Conservation (phyloP, 2,797 vertebrate species). For the Crocidura indochinensis region DNA sequence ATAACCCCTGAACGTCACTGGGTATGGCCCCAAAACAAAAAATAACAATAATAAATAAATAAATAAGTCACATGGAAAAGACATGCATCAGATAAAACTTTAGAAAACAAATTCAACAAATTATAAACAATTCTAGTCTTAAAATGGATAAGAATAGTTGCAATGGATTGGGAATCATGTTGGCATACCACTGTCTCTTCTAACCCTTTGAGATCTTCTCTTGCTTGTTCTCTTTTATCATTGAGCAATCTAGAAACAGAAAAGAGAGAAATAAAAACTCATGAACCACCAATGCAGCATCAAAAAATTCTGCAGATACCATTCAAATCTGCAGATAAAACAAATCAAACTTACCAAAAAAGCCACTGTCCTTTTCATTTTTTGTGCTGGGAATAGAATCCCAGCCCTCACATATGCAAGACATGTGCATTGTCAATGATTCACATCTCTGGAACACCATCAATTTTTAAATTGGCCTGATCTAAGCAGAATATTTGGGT, state of each 20-base stretch:
- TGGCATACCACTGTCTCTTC: conserved; percentile 97
- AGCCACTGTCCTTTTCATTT: neutral
- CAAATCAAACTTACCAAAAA: neutral
- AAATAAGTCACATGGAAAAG: neutral
- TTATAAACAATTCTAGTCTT: neutral
- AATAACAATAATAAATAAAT: too few relatives aligned
- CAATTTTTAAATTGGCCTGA: conserved; percentile 32
- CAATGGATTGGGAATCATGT: neutral
- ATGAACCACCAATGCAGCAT: neutral
- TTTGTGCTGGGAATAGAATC: too few relatives aligned
- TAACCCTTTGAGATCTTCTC: conserved; percentile 97
- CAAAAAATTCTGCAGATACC: neutral
- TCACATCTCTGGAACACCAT: too few relatives aligned
- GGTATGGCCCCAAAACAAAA: too few relatives aligned
- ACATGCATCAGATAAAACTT: neutral
- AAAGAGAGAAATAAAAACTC: neutral
- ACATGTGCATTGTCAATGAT: too few relatives aligned
- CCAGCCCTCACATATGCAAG: too few relatives aligned
- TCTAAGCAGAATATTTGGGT: neutral
- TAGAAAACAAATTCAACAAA: conserved; percentile 42
- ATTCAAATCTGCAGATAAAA: neutral
- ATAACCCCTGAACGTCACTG: too few relatives aligned
- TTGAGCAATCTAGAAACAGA: conserved; percentile 92
- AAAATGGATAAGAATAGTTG: neutral
- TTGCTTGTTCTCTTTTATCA: conserved; percentile 96